phyloP scores from a whole-genome alignment of 2,113 vertebrate genomes.

The Gobiocypris rarus region DNA sequence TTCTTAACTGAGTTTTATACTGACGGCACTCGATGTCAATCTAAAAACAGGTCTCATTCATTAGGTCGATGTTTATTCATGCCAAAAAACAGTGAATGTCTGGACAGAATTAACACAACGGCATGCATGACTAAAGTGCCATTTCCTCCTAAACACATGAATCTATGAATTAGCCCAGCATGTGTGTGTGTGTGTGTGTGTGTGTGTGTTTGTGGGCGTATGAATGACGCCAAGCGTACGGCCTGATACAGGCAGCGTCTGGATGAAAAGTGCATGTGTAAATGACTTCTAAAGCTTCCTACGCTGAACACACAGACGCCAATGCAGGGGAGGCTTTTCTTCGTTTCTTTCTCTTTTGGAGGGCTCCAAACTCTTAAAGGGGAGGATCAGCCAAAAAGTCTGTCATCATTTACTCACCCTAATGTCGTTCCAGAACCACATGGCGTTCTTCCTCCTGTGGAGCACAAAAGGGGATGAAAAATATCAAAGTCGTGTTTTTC shows the following conservation, averaged over 20 bases:
- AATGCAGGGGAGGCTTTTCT: slow-evolving; percentile 1
- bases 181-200: background rate
- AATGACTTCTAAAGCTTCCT: slow-evolving; percentile 26
- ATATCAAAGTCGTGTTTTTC: background rate
- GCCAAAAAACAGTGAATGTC: background rate
- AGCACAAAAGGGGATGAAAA: slow-evolving; percentile 1
- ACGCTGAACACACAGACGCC: background rate
- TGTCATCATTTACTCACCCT: slow-evolving; percentile 13
- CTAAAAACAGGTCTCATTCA: background rate
- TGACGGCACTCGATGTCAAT: background rate
- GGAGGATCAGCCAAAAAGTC: slow-evolving; percentile 2
- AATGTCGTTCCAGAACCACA: slow-evolving; percentile 12
- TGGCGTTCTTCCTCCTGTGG: slow-evolving; percentile 1
- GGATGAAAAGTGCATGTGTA: slow-evolving; percentile 17
- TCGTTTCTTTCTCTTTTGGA: background rate
- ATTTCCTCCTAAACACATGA: slow-evolving; percentile 2
- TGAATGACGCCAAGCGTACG: slow-evolving; percentile 14
- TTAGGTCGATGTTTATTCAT: background rate
- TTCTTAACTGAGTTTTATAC: no score
- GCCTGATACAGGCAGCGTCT: background rate
- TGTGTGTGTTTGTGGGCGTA: background rate
- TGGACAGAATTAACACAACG: background rate
- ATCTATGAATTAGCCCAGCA: background rate
- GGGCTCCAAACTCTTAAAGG: background rate
- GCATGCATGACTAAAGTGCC: slow-evolving; percentile 1